Evolutionary conservation across 2,113 vertebrate genomes (phyloP), one percentile per base, ranked within the genome.

Genomic region (Halcyon senegalensis): DNA sequence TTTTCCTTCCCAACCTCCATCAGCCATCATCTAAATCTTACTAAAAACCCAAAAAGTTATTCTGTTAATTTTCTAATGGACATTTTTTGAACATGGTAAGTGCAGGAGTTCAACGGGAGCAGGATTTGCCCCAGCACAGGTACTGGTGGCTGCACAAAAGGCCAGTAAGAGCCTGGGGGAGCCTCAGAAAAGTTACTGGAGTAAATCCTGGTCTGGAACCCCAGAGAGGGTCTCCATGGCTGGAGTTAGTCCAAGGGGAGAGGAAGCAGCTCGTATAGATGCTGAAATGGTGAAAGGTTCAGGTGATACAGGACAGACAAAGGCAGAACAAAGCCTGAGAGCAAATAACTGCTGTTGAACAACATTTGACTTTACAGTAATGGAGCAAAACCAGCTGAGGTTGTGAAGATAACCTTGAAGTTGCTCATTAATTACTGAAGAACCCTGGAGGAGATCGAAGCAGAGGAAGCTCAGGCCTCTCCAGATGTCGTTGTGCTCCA

Each of bases 61-160:
- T 62, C 62, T 30, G 7, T 18, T 67, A 3, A 13, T 59, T 19
- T 51, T 81, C 41, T 24, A 35, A 21, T 27, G 20, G 31, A 7
- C 1, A 1, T 46, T 51, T 63, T 23, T 35, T 21, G 41, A 20
- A 11, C 21, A 2, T 24, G 35, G 15, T 55, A 37, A 3, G 3
- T 6, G 44, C 35, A 72, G 48, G 44, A 11, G n/a, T 33, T 64
- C 39, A 44, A 16, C 0, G 1, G 46, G 28, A 7, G 35, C n/a
- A 3, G 84, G 51, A 51, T 68, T 11, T 60, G 44, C 30, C 5
- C 79, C 51, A 13, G 14, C 13, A 7, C 0, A 1, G 35, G 7
- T 31, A 33, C 41, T 19, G 4, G 11, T 19, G 82, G 12, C 8
- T 50, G 28, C 37, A 37, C 87, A 50, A 4, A 39, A 18, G 4